Evolutionary conservation across 1,140 invertebrate species (phyloP), one percentile per base, ranked within the genome.

Genomic region (Bombus picipes): DNA sequence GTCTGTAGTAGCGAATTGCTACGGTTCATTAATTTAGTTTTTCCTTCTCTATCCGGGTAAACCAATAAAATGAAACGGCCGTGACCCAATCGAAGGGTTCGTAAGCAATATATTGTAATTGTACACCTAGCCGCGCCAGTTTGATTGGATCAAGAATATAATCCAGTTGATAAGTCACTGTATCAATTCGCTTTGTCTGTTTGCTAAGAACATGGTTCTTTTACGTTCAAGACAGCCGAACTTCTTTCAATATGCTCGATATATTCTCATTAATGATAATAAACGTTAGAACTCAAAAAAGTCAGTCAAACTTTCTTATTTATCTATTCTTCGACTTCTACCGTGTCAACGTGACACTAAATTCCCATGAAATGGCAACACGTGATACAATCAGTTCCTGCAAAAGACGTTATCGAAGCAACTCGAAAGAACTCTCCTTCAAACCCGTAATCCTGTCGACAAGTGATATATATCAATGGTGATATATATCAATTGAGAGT

Each of bases 141-240:
- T 82, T 59, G 71, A 82, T 82, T 82, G 71, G 80, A 82, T 74
- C 80, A 65, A n/a, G 39, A 74, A 82, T 12, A 25, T 82, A 65
- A 82, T 82, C 70, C 39, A n/a, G 10, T 32, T 10, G 71, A 37
- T 43, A 59, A 74, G 57, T 57, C 79, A 10, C 13, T 18, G 32
- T 8, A 41, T 62, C 71, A 74, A 43, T 74, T 22, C 25, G 6
- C 18, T 18, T 81, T 57, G 47, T 15, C n/a, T n/a, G 34, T 59
- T 71, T 28, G 43, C 53, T 39, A 47, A 43, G 5, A 43, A 81
- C 25, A 13, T 9, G 34, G 22, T 71, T 53, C 10, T 41, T 59
- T 47, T 13, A 25, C 18, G 15, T n/a, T 9, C 39, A 3, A 10
- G 8, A 13, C 28, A n/a, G 0, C 18, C 18, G 28, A 62, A n/a